Evolutionary conservation across 2,888 invertebrate genomes (phyloP).

Genomic region (Gymnoscelis rufifasciata): DNA sequence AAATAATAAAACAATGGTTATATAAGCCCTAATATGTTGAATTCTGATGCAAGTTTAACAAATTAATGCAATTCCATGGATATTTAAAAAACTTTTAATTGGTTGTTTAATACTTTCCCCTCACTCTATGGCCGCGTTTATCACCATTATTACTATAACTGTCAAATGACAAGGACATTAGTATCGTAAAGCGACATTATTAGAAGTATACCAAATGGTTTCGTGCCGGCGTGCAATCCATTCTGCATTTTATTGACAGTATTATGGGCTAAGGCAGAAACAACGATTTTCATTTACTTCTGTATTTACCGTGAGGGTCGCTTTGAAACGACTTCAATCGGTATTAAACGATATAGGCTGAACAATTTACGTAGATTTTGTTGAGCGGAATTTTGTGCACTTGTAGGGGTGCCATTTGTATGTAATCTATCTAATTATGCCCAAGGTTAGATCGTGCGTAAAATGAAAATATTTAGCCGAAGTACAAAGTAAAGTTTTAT

Average conservation of each 20-base stretch:
- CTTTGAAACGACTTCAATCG: conserved; percentile 11
- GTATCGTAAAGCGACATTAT: conserved; percentile 17
- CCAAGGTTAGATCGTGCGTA: too few species aligned
- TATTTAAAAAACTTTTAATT: neutral
- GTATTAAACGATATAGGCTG: conserved; percentile 6
- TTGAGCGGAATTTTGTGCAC: neutral
- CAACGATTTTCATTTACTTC: conserved; percentile 17
- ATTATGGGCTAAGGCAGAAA: conserved; percentile 9
- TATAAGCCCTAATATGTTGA: too few species aligned
- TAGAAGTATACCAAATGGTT: conserved; percentile 26
- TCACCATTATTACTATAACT: conserved; percentile 4
- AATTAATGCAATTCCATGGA: too few species aligned
- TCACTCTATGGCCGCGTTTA: neutral
- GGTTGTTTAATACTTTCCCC: neutral
- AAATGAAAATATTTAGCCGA: too few species aligned
- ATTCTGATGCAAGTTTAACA: too few species aligned
- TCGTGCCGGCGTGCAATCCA: conserved; percentile 22
- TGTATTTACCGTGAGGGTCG: conserved; percentile 10
- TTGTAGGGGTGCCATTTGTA: neutral
- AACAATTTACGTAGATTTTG: conserved; percentile 5
- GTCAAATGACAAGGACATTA: conserved; percentile 13
- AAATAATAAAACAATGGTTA: too few species aligned
- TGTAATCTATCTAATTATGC: too few species aligned
- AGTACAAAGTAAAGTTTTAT: too few species aligned
- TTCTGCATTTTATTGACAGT: conserved; percentile 21